Base-by-base conservation (phyloP, 2,797 vertebrate species). In the Pseudopleuronectes americanus region DNA sequence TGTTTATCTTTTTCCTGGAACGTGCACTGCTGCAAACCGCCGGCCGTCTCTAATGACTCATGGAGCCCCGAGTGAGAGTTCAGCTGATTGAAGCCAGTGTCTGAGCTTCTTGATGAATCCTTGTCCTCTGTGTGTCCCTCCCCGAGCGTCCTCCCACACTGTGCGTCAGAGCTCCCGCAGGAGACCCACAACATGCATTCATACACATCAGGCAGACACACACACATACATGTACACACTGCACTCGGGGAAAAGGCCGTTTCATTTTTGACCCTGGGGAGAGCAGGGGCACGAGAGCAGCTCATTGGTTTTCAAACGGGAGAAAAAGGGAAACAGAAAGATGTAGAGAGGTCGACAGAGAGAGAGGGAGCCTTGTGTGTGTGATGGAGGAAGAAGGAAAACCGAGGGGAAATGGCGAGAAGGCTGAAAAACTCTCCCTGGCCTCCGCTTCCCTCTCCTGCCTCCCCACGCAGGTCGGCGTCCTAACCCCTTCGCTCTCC, bases 21-120 rank as follows among this genome's bases (percentile, higher is more conserved):
- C 62, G 6, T 33, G 59, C 33, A n/a, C 45, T 8, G 28, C 66
- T 60, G 38, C 62, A 59, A 78, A 77, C 77, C 16, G 2, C 43
- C 0, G 65, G 74, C 74, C 75, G 21, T 61, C 77, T 65, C 54
- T 86, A 65, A 80, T 74, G 72, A 85, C 69, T 74, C 51, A 52
- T 45, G 1, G 63, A 0, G 67, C 61, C 53, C 64, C 26, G 16
- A 65, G 52, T 21, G 56, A 64, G 43, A 81, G 56, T 77, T 83
- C 60, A 61, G 68, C 80, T 90, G 89, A 91, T 87, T 81, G 49
- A 89, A 91, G 65, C 78, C 87, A 90, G 89, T 24, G 63, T 48
- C 74, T 63, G 48, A 70, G 69, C 74, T 76, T 71, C 76, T 54
- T 80, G 75, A 86, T 86, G 68, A 85, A 84, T 83, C 78, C 76